phyloP scores from a whole-genome alignment of 2,888 invertebrate species.

The Mythimna ferrago region DNA sequence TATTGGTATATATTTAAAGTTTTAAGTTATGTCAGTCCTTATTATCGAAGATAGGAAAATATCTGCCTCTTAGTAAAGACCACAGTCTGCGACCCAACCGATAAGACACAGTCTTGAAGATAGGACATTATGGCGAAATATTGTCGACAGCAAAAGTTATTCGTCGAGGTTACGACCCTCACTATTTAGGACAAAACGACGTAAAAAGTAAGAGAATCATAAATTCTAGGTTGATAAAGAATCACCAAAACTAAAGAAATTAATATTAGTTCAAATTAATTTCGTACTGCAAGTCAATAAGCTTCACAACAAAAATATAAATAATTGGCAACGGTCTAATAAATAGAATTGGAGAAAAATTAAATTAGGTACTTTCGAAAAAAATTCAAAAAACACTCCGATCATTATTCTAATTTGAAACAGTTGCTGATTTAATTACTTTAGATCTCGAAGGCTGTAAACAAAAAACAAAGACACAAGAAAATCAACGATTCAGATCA shows the following conservation, averaged over 20 bases:
- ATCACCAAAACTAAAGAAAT: not conserved
- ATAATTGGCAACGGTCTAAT: not conserved
- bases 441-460: constrained; percentile 38
- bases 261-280: not conserved
- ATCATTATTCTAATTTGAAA: constrained; percentile 44
- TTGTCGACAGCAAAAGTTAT: no score
- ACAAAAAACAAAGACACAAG: constrained; percentile 44
- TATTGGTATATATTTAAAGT: no score
- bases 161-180: no score
- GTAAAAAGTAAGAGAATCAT: not conserved
- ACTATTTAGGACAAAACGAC: no score
- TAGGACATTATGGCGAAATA: no score
- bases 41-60: no score
- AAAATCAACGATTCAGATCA: constrained; percentile 59
- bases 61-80: no score
- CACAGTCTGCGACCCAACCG: no score
- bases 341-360: constrained; percentile 8
- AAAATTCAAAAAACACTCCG: constrained; percentile 31
- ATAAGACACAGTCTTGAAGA: no score
- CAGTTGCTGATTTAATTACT: constrained; percentile 56
- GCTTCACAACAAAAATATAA: not conserved
- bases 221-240: not conserved
- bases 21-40: no score
- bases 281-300: not conserved
- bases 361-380: constrained; percentile 27